These are phyloP conservation scores for Lacerta viridis DNA, from an alignment of 2,797 vertebrate genomes.

Conservation along the genomic window DNA sequence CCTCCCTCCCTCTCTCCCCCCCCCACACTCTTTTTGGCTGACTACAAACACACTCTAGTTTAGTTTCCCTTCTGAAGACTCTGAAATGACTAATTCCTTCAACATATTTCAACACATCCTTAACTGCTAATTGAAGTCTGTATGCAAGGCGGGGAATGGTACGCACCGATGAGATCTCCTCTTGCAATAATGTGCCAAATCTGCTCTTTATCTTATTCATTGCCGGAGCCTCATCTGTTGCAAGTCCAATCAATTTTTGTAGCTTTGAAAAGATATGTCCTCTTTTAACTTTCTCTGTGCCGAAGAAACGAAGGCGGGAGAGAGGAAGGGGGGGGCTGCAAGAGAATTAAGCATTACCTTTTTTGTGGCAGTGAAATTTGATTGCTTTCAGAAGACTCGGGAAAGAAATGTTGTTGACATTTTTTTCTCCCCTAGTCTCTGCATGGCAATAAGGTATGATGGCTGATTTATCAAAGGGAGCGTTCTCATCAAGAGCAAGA, in stretches of 20 bases:
- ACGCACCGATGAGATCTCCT: conserved; percentile 68
- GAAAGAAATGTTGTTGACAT: conserved; percentile 77
- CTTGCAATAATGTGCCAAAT: conserved; percentile 65
- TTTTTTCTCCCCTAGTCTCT: conserved; percentile 70
- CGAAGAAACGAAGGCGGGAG: conserved; percentile 33
- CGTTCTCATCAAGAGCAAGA: conserved; percentile 76
- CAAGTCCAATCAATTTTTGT: conserved; percentile 72
- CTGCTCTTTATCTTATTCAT: conserved; percentile 65
- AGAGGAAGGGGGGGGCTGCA: conserved; percentile 32
- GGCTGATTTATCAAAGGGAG: conserved; percentile 81
- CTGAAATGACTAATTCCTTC: conserved; percentile 75
- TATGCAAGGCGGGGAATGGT: conserved; percentile 61
- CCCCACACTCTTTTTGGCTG: conserved; percentile 41
- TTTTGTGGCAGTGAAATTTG: conserved; percentile 76
- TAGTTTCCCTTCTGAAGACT: conserved; percentile 69
- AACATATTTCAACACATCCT: conserved; percentile 77
- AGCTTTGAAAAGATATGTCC: conserved; percentile 71
- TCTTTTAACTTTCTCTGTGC: conserved; percentile 71
- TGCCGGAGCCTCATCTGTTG: conserved; percentile 65
- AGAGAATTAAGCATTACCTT: conserved; percentile 76
- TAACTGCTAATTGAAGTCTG: conserved; percentile 81
- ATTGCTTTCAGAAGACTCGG: conserved; percentile 77
- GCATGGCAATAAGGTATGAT: conserved; percentile 79
- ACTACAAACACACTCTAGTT: conserved; percentile 67
- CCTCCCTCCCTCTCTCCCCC: not conserved